A percentile compares a stretch with the other conserved stretches of the same genome.
These are phyloP conservation scores for Falco biarmicus DNA, from an alignment of 2,797 vertebrate species.

Conservation along the genomic window DNA sequence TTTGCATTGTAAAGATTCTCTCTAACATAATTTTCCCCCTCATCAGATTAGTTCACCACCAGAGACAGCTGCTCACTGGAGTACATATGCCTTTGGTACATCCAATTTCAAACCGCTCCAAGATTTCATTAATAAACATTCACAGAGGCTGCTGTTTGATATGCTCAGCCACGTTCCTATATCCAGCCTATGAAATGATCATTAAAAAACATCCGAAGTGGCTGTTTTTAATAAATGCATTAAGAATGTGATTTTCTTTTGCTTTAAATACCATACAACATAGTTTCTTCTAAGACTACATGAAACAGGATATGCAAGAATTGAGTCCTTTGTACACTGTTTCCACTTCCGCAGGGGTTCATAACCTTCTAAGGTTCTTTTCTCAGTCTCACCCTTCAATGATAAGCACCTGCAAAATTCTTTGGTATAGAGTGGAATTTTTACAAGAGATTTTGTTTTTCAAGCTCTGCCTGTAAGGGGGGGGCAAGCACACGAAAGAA, in stretches of 20 bases:
- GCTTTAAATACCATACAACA: not conserved
- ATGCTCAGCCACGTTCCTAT: not conserved
- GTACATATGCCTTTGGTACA: not conserved
- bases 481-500: not conserved
- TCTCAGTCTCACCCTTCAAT: not conserved
- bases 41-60: not conserved
- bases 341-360: not conserved
- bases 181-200: not conserved
- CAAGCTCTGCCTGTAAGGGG: not conserved
- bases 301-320: not conserved
- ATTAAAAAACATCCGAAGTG: not conserved
- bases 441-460: not conserved
- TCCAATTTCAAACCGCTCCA: not conserved
- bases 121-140: not conserved
- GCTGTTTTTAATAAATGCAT: not conserved
- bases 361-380: not conserved
- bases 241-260: not conserved
- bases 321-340: not conserved
- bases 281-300: not conserved
- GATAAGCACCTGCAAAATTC: not conserved
- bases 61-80: slow-evolving; percentile 7
- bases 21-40: slow-evolving; percentile 20
- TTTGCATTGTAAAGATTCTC: slow-evolving; percentile 59
- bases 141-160: not conserved
- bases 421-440: not conserved